Percentiles rank a stretch among this genome's conserved stretches.
phyloP scores from a whole-genome alignment of 2,113 vertebrate species.

The Bambusicola thoracicus region DNA sequence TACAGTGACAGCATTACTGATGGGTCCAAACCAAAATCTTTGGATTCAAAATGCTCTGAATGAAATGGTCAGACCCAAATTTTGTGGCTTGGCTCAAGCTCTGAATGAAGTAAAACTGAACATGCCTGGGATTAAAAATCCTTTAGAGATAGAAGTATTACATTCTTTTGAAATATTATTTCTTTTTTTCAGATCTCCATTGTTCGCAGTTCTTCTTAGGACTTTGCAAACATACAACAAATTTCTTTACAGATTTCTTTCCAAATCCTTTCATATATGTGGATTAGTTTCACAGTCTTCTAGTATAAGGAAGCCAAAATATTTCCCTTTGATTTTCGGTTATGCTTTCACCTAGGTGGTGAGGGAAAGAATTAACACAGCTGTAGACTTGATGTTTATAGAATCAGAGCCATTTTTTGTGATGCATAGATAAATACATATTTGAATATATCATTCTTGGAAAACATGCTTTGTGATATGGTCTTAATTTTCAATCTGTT shows the following conservation, averaged over 20 bases:
- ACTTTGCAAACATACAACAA: neutral
- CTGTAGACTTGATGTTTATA: neutral
- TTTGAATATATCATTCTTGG: neutral
- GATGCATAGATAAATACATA: neutral
- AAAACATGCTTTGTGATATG: neutral
- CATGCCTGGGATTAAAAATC: slow-evolving; percentile 18
- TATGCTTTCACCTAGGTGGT: neutral
- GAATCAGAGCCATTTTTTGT: neutral
- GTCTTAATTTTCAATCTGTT: slow-evolving; percentile 16
- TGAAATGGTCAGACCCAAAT: slow-evolving; percentile 46
- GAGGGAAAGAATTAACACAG: neutral
- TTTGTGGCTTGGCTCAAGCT: slow-evolving; percentile 55
- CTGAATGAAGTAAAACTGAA: slow-evolving; percentile 30
- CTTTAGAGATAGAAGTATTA: neutral
- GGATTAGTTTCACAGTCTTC: neutral
- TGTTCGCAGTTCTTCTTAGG: neutral
- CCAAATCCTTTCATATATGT: neutral
- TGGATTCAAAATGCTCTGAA: slow-evolving; percentile 25
- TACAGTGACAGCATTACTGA: slow-evolving; percentile 10
- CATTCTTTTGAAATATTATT: neutral
- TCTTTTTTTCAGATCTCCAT: neutral
- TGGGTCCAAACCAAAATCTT: slow-evolving; percentile 29
- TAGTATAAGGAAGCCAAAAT: neutral
- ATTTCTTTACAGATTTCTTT: neutral
- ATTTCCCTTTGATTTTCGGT: slow-evolving; percentile 1